Evolutionary conservation across 1,140 invertebrate genomes (phyloP).

Genomic region (Drosophila asahinai): DNA sequence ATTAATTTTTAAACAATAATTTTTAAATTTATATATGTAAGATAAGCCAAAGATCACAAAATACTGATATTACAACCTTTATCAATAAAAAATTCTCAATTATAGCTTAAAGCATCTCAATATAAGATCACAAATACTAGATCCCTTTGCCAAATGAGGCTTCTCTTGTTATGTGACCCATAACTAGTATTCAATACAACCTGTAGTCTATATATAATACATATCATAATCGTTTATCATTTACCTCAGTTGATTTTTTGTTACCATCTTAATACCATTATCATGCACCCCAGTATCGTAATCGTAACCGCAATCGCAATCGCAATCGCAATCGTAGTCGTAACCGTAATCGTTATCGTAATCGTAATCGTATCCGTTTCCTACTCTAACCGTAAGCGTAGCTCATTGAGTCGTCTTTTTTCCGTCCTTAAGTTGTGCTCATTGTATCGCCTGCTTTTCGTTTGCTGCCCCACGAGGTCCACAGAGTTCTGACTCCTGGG

Average conservation of each 20-base stretch:
- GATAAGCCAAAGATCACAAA: too few species aligned
- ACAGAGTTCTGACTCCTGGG: not conserved
- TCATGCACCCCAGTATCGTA: conserved; percentile 25
- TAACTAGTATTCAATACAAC: conserved; percentile 13
- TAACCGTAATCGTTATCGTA: conserved; percentile 16
- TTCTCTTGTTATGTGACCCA: not conserved
- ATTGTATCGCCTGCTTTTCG: conserved; percentile 54
- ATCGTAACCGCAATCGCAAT: not conserved
- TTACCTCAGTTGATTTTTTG: conserved; percentile 32
- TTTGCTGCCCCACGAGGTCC: conserved; percentile 30
- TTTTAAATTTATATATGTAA: too few species aligned
- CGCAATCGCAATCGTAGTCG: not conserved
- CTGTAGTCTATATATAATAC: conserved; percentile 8
- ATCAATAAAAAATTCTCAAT: too few species aligned
- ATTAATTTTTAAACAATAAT: too few species aligned
- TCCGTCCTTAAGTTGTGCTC: conserved; percentile 36
- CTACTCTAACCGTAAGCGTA: conserved; percentile 36
- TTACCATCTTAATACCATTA: conserved; percentile 9
- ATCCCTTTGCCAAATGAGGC: conserved; percentile 9
- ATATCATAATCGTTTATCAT: conserved; percentile 9
- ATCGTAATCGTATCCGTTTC: conserved; percentile 29
- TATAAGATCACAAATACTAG: too few species aligned
- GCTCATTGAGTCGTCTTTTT: conserved; percentile 44
- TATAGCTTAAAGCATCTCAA: too few species aligned
- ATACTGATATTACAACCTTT: too few species aligned